phyloP scores from a whole-genome alignment of 2,888 invertebrate species.

The Miltochrista miniata region DNA sequence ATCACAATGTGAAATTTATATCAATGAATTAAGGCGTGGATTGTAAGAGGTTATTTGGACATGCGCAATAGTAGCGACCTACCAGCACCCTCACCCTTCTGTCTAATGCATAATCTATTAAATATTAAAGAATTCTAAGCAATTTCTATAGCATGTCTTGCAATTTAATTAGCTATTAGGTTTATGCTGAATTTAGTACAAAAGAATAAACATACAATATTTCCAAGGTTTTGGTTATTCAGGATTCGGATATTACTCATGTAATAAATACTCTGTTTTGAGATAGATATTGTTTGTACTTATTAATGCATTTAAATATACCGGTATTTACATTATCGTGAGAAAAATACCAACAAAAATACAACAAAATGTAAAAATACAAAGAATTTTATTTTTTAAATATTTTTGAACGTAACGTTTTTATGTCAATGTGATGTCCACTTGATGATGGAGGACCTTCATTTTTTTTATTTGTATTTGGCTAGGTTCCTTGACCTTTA shows the following conservation, averaged over 20 bases:
- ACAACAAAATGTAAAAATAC: not conserved
- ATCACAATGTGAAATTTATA: slow-evolving; percentile 57
- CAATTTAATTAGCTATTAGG: not conserved
- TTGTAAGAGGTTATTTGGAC: slow-evolving; percentile 78
- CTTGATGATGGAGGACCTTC: too few relatives aligned
- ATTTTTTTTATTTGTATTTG: too few relatives aligned
- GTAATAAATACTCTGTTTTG: not conserved
- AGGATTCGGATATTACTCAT: not conserved
- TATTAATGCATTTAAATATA: not conserved
- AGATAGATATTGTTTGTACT: not conserved
- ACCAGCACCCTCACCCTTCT: slow-evolving; percentile 19
- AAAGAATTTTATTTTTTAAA: slow-evolving; percentile 10
- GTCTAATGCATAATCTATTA: not conserved
- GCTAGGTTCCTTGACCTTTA: too few relatives aligned
- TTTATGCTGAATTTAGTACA: not conserved
- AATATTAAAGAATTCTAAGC: not conserved
- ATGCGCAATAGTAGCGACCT: slow-evolving; percentile 60
- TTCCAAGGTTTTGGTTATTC: not conserved
- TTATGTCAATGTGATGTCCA: slow-evolving; percentile 1
- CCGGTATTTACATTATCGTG: slow-evolving; percentile 1
- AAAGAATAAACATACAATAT: not conserved
- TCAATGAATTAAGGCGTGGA: slow-evolving; percentile 68
- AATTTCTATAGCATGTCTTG: not conserved
- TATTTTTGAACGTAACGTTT: slow-evolving; percentile 10
- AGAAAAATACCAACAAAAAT: not conserved